A percentile compares a stretch with the other conserved stretches of the same genome.
Conservation (phyloP, 2,113 vertebrate genomes). For the Budorcas taxicolor region DNA sequence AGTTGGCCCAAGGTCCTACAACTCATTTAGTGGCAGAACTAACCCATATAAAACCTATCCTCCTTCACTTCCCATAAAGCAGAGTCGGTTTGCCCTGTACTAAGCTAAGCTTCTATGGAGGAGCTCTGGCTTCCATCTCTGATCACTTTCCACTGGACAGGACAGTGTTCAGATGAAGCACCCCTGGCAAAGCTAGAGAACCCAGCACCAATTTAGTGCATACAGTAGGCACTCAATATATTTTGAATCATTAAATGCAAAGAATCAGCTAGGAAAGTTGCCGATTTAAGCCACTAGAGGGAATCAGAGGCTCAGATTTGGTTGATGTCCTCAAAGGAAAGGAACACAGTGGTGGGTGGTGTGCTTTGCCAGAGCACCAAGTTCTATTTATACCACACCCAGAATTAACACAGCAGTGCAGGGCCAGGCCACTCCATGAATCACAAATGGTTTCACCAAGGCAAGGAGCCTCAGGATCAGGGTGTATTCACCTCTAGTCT, state of each 20-base stretch:
- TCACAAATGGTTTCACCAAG: neutral
- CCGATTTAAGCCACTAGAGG: constrained; percentile 67
- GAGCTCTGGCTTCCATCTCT: neutral
- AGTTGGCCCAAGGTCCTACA: neutral
- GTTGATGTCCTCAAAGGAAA: neutral
- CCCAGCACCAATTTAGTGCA: no score
- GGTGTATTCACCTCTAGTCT: neutral
- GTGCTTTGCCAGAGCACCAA: neutral
- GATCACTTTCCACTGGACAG: neutral
- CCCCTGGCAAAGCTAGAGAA: neutral
- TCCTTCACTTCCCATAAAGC: neutral
- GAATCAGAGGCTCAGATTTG: constrained; percentile 66
- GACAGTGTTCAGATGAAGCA: neutral
- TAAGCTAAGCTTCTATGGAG: neutral
- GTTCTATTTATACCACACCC: constrained; percentile 43
- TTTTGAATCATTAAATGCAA: neutral
- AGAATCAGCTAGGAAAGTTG: neutral
- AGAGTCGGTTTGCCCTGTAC: no score
- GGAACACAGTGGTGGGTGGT: rapidly evolving
- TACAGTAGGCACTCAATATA: neutral
- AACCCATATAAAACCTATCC: neutral
- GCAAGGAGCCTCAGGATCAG: neutral
- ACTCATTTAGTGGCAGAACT: neutral
- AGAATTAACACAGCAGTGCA: neutral
- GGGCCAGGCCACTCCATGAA: neutral